A percentile compares a stretch with the other conserved stretches of the same genome.
phyloP scores from a whole-genome alignment of 2,888 invertebrate genomes.

The Dicranocentrus wangi region DNA sequence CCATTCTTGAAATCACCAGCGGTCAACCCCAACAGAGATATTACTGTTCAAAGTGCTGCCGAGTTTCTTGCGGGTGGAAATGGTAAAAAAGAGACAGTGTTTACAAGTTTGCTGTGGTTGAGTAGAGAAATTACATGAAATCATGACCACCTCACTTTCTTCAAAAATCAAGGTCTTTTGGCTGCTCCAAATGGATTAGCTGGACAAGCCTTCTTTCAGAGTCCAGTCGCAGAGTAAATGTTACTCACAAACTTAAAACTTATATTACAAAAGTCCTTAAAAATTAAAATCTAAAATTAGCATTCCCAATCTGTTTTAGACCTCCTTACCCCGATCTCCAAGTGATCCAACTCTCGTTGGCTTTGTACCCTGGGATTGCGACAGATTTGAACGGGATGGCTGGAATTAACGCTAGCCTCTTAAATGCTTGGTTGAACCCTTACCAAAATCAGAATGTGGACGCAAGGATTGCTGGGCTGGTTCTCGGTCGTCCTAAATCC shows the following conservation, averaged over 20 bases:
- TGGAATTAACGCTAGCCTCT: not conserved
- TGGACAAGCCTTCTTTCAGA: constrained; percentile 36
- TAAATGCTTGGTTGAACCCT: constrained; percentile 30
- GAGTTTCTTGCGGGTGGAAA: constrained; percentile 7
- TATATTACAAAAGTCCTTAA: no score
- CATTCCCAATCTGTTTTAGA: no score
- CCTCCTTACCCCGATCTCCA: constrained; percentile 41
- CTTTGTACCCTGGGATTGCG: constrained; percentile 12
- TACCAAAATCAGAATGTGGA: constrained; percentile 11
- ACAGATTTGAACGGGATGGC: constrained; percentile 18
- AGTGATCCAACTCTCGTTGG: constrained; percentile 25
- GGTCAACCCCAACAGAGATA: constrained; percentile 33
- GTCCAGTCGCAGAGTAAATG: constrained; percentile 19
- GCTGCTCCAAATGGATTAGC: constrained; percentile 45
- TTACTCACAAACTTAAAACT: not conserved
- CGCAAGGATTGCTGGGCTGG: constrained; percentile 24
- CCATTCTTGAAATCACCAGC: constrained; percentile 47
- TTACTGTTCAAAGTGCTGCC: constrained; percentile 4
- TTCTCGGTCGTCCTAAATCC: constrained; percentile 83
- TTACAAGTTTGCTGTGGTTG: not conserved
- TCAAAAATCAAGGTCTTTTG: not conserved
- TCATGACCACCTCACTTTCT: no score
- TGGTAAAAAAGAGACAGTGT: constrained; percentile 19
- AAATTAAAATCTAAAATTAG: no score
- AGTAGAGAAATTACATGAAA: not conserved